These are phyloP conservation scores for Mesochorus sp. DNA, from an alignment of 2,888 invertebrate genomes.

Conservation along the genomic window DNA sequence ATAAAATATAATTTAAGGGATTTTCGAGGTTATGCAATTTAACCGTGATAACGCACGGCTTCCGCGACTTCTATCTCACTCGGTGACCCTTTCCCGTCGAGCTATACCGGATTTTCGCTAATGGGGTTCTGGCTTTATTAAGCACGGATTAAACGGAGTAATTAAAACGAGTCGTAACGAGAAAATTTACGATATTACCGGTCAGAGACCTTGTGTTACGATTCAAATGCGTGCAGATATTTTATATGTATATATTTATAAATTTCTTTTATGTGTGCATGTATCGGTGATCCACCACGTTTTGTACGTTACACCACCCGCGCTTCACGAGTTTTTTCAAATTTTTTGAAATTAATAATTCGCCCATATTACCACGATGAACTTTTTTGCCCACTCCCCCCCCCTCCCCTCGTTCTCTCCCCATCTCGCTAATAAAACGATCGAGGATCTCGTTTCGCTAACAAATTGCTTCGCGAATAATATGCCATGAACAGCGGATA, in stretches of 20 bases:
- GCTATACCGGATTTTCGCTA: conserved; percentile 49
- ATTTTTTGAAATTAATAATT: conserved; percentile 58
- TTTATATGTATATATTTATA: not conserved
- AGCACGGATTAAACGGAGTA: conserved; percentile 64
- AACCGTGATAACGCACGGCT: conserved; percentile 47
- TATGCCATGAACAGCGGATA: conserved; percentile 22
- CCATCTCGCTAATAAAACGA: too few species aligned
- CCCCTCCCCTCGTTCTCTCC: too few species aligned
- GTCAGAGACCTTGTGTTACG: conserved; percentile 29
- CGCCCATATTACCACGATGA: not conserved
- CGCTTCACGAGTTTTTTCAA: conserved; percentile 20
- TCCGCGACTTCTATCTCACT: conserved; percentile 27
- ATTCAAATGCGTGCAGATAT: conserved; percentile 32
- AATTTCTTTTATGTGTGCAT: not conserved
- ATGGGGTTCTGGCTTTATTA: conserved; percentile 63
- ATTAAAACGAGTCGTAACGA: conserved; percentile 62
- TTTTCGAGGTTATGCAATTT: conserved; percentile 53
- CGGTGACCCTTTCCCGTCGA: conserved; percentile 41
- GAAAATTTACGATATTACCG: conserved; percentile 61
- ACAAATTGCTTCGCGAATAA: conserved; percentile 28
- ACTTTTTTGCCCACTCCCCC: not conserved
- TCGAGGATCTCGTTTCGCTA: conserved; percentile 12
- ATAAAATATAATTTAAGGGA: conserved; percentile 49
- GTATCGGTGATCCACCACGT: not conserved
- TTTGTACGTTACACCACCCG: not conserved